Percentiles rank a stretch among this genome's conserved stretches.
Conservation (phyloP, 2,888 invertebrate genomes). For the Mimachlamys varia region DNA sequence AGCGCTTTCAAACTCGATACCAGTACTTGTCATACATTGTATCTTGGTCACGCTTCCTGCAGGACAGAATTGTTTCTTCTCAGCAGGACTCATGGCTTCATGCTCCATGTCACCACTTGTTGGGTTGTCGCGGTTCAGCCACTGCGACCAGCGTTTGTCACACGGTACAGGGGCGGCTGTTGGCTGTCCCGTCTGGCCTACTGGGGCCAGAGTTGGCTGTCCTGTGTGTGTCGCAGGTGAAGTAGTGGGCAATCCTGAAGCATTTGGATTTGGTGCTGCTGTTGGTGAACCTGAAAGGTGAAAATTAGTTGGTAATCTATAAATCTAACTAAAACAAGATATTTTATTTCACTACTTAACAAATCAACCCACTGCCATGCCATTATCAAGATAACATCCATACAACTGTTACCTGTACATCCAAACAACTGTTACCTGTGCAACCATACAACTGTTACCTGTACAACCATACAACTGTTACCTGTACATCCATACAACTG, state of each 20-base stretch:
- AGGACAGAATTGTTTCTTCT: conserved; percentile 65
- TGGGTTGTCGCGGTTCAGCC: conserved; percentile 71
- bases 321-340: too few species aligned
- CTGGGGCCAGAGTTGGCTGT: background rate
- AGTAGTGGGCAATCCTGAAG: background rate
- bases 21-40: conserved; percentile 70
- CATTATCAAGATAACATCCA: too few species aligned
- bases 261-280: background rate
- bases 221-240: background rate
- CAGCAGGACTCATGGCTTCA: conserved; percentile 59
- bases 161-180: conserved; percentile 44
- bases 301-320: background rate
- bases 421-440: too few species aligned
- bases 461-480: too few species aligned
- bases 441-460: too few species aligned
- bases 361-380: too few species aligned
- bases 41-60: conserved; percentile 71
- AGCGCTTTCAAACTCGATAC: conserved; percentile 62
- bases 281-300: background rate
- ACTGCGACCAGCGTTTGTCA: conserved; percentile 62
- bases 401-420: too few species aligned
- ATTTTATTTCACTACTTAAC: too few species aligned
- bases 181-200: conserved; percentile 30
- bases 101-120: conserved; percentile 63
- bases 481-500: too few species aligned